Evolutionary conservation across 2,888 invertebrate genomes (phyloP), one percentile per base, ranked within the genome.

Genomic region (Drosophila affinis): DNA sequence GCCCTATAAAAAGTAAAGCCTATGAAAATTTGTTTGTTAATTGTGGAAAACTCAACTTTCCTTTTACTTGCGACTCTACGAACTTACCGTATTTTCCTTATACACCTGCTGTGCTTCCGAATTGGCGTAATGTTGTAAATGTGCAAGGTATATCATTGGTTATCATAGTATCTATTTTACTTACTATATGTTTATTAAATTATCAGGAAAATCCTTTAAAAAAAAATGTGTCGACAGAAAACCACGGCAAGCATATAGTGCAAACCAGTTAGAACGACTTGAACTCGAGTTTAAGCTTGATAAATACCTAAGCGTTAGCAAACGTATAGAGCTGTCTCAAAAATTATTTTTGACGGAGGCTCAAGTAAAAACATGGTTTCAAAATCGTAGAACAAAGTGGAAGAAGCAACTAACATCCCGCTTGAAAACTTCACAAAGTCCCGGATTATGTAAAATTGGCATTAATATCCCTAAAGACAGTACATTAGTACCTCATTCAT

Each of bases 251-350:
- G 98, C 98, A 0, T 99, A 99, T 93, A 98, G 98, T 90, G 96
- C 98, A 0, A 97, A 97, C 89, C 99, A 99, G 90, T 93, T 99
- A 44, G 98, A 98, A 87, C 93, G 96, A 72, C 93, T 99, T 29
- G 99, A 99, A 92, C 94, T 95, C 9, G 99, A 99, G 93, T 99
- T 99, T 92, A 98, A 98, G 93, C 93, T 96, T 60, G 98, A 99
- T 93, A 98, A 99, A 91, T 99, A 99, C 91, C 93, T 99, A 61
- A 98, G 98, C 92, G 98, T 99, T 0, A 97, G 97, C 88, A 99
- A 98, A 91, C 93, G 99, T 60, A 96, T 98, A 95, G 98, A 98
- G 85, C 93, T 99, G 5, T 98, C 98, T 0, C 97, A 97, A 91
- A 95, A 96, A 0, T 92, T 99, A 39, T 96, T 98, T 0, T 55